Percentiles rank a stretch among this genome's conserved stretches.
Evolutionary conservation across 2,797 vertebrate genomes (phyloP).

Genomic region (Danio jaintianensis): DNA sequence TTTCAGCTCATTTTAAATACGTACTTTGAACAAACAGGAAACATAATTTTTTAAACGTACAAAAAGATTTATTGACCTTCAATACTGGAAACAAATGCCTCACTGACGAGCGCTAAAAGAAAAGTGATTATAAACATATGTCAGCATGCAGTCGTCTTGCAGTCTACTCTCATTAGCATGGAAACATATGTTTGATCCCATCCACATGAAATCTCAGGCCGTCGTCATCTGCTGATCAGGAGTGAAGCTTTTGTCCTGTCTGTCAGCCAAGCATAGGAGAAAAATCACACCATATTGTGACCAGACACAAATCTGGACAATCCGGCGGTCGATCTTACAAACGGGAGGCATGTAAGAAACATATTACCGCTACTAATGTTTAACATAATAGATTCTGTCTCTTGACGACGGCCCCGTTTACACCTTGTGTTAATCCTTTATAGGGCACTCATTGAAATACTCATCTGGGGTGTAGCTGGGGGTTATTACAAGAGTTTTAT

Average conservation of each 20-base stretch:
- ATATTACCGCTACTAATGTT: background rate
- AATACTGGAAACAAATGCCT: background rate
- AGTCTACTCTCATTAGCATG: constrained; percentile 83
- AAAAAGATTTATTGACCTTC: constrained; percentile 1
- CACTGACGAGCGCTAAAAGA: background rate
- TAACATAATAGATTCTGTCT: background rate
- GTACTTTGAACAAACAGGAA: too few species aligned
- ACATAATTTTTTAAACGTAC: background rate
- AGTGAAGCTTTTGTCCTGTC: constrained; percentile 39
- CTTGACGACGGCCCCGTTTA: too few species aligned
- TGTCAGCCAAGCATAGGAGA: background rate
- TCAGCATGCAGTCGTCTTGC: constrained; percentile 80
- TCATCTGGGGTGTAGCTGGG: too few species aligned
- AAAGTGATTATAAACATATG: constrained; percentile 72
- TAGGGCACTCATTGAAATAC: too few species aligned
- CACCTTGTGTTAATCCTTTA: too few species aligned
- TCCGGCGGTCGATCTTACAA: constrained; percentile 2
- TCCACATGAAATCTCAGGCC: constrained; percentile 71
- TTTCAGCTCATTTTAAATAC: too few species aligned
- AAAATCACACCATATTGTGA: constrained; percentile 28
- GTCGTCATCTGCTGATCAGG: constrained; percentile 72
- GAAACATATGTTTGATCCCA: constrained; percentile 80
- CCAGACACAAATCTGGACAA: constrained; percentile 27
- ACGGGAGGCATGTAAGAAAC: background rate
- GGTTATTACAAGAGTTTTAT: too few species aligned